phyloP scores from a whole-genome alignment of 1,140 invertebrate species.

The Drosophila kohkoa region DNA sequence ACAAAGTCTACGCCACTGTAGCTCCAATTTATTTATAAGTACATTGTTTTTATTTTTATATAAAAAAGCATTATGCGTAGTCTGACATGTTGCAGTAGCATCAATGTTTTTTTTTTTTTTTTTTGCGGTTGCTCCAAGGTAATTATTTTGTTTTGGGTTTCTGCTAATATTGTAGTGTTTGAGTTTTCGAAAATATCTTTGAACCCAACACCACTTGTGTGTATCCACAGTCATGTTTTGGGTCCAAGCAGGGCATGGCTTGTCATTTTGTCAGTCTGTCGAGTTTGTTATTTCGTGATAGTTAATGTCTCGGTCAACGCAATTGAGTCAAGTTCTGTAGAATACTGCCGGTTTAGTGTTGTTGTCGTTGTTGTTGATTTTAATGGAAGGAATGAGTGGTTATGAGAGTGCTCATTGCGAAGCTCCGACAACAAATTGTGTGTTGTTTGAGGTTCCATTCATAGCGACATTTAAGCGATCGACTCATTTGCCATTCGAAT shows the following conservation, averaged over 20 bases:
- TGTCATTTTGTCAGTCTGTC: slow-evolving; percentile 42
- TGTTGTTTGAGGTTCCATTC: slow-evolving; percentile 49
- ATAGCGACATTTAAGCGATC: slow-evolving; percentile 57
- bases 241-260: slow-evolving; percentile 42
- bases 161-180: slow-evolving; percentile 39
- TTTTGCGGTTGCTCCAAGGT: slow-evolving; percentile 58
- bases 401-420: slow-evolving; percentile 23
- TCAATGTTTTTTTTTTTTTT: slow-evolving; percentile 49
- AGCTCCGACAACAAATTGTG: slow-evolving; percentile 31
- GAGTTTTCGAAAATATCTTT: slow-evolving; percentile 60
- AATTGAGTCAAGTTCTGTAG: slow-evolving; percentile 77
- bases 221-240: slow-evolving; percentile 14
- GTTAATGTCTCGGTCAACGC: slow-evolving; percentile 80
- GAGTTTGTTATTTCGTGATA: slow-evolving; percentile 55
- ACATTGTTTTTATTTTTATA: slow-evolving; percentile 33
- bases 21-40: slow-evolving; percentile 59
- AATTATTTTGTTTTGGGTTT: slow-evolving; percentile 65
- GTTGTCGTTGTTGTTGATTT: slow-evolving; percentile 28
- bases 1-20: slow-evolving; percentile 46
- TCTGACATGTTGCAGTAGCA: slow-evolving; percentile 66
- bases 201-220: slow-evolving; percentile 65
- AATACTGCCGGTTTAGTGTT: slow-evolving; percentile 20
- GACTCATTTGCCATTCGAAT: slow-evolving; percentile 52
- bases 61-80: slow-evolving; percentile 39
- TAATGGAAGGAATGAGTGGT: slow-evolving; percentile 69